Conservation (phyloP, 2,797 vertebrate genomes). For the Apodemus agrarius region DNA sequence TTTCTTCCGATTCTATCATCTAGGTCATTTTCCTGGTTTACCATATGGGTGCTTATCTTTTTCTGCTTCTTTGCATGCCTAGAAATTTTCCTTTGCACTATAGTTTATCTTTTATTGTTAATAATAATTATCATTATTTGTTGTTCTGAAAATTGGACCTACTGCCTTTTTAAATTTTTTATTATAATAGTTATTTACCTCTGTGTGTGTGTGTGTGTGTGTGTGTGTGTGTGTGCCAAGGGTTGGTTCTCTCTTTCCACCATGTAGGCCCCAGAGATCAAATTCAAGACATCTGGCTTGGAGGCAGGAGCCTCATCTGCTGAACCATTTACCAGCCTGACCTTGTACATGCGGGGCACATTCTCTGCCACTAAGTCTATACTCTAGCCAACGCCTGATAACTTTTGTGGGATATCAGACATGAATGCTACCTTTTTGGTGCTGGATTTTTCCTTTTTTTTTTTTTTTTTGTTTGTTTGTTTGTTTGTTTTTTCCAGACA, state of each 20-base stretch:
- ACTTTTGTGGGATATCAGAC: background rate
- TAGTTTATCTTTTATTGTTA: background rate
- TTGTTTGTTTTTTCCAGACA: too few relatives aligned
- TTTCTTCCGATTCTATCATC: background rate
- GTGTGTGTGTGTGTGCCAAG: background rate
- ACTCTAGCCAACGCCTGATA: background rate
- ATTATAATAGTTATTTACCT: background rate
- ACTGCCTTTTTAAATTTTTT: background rate
- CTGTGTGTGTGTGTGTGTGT: background rate
- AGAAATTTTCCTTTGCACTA: background rate
- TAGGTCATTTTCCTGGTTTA: conserved; percentile 2
- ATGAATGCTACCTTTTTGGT: background rate
- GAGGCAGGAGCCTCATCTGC: background rate
- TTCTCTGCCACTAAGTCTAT: background rate
- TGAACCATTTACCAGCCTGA: background rate
- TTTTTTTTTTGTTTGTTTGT: too few relatives aligned
- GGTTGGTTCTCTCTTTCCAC: background rate
- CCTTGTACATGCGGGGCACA: background rate
- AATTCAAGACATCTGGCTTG: background rate
- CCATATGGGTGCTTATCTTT: background rate
- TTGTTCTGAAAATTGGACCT: background rate
- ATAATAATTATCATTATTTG: background rate
- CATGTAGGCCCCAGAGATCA: background rate
- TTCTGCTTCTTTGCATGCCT: background rate
- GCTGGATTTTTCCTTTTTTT: background rate